These are phyloP conservation scores for Cylloceria caligata DNA, from an alignment of 2,888 invertebrate species.

Conservation along the genomic window DNA sequence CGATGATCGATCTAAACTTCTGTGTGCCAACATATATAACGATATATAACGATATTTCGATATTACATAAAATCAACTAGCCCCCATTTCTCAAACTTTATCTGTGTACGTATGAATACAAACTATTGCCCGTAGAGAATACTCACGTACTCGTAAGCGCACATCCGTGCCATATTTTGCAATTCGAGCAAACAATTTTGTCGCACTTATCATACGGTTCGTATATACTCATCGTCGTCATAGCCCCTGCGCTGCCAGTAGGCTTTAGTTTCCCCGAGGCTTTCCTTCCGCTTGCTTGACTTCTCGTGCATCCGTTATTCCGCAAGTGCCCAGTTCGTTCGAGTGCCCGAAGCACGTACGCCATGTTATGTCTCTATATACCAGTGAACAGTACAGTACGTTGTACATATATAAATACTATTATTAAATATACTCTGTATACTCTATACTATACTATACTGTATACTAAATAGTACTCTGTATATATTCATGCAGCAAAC, in stretches of 20 bases:
- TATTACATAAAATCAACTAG: neutral
- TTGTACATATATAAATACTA: slow-evolving; percentile 4
- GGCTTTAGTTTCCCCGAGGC: neutral
- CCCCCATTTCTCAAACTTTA: neutral
- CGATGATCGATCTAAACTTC: too few relatives aligned
- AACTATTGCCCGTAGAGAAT: neutral
- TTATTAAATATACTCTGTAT: too few relatives aligned
- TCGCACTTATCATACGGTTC: slow-evolving; percentile 52
- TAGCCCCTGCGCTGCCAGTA: neutral
- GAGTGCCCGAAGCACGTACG: slow-evolving; percentile 21
- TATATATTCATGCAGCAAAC: slow-evolving; percentile 28
- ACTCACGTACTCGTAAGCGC: slow-evolving; percentile 41
- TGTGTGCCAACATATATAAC: too few relatives aligned
- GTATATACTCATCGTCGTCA: slow-evolving; percentile 16
- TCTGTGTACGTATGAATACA: neutral
- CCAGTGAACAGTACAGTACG: neutral
- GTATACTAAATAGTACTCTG: neutral
- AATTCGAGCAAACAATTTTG: slow-evolving; percentile 66
- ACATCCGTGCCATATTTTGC: slow-evolving; percentile 59
- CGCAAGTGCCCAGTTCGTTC: slow-evolving; percentile 35
- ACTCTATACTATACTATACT: too few relatives aligned
- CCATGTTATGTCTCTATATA: slow-evolving; percentile 11
- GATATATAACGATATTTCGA: neutral
- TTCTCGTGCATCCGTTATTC: slow-evolving; percentile 51
- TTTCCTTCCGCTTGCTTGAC: slow-evolving; percentile 49